Conservation (phyloP, 2,888 invertebrate genomes). For the Melinopterus prodromus region DNA sequence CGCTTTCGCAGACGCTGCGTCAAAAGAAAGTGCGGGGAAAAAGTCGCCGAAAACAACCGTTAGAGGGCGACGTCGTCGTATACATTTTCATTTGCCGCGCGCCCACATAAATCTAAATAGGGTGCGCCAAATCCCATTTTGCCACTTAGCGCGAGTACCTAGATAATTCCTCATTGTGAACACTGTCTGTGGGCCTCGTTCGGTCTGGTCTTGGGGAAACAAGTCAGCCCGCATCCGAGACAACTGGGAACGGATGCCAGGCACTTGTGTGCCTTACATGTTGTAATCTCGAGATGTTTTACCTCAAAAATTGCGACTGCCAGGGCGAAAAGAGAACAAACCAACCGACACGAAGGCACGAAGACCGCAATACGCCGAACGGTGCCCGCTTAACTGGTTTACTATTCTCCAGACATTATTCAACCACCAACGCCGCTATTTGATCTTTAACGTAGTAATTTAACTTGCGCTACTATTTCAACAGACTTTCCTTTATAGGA, state of each 20-base stretch:
- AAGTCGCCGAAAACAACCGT: constrained; percentile 8
- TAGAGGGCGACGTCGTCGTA: constrained; percentile 28
- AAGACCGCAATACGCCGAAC: background rate
- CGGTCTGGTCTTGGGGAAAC: background rate
- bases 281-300: background rate
- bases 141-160: constrained; percentile 52
- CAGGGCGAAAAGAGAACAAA: background rate
- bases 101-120: constrained; percentile 52
- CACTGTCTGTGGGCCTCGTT: constrained; percentile 38
- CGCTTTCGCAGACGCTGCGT: background rate
- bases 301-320: background rate
- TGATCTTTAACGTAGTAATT: background rate
- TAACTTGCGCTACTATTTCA: background rate
- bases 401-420: background rate
- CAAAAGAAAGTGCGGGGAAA: background rate
- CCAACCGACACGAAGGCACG: background rate
- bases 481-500: background rate
- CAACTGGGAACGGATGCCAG: background rate
- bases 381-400: background rate
- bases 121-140: constrained; percentile 52
- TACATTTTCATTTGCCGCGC: constrained; percentile 52
- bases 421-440: background rate
- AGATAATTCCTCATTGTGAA: constrained; percentile 52
- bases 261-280: background rate
- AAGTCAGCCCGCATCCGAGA: background rate